Conservation (phyloP, 2,888 invertebrate genomes). For the Eristalis tenax region DNA sequence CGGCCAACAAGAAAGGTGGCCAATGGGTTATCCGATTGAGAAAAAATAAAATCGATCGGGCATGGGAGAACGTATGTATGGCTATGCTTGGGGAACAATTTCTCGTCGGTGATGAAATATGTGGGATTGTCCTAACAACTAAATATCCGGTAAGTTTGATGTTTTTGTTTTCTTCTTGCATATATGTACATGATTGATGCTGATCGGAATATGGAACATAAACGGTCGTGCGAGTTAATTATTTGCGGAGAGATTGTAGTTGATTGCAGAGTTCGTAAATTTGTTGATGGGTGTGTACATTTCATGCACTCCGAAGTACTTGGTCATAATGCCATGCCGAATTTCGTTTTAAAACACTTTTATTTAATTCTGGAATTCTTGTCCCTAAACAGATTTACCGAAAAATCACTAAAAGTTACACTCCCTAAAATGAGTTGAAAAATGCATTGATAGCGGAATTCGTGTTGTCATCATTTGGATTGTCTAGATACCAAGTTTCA, state of each 20-base stretch:
- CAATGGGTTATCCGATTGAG: slow-evolving; percentile 98
- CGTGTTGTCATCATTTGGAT: too few species aligned
- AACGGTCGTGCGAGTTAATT: not conserved
- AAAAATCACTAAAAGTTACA: too few species aligned
- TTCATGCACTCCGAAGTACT: too few species aligned
- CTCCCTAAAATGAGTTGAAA: too few species aligned
- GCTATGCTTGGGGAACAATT: slow-evolving; percentile 99
- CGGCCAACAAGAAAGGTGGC: slow-evolving; percentile 97
- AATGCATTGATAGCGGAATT: too few species aligned
- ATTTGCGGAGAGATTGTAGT: not conserved
- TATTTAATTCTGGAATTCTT: too few species aligned
- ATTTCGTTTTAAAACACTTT: too few species aligned
- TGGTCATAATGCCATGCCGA: too few species aligned
- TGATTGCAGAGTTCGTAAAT: not conserved
- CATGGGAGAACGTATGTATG: slow-evolving; percentile 99
- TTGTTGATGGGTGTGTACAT: too few species aligned
- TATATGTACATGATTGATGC: not conserved
- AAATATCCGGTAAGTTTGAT: slow-evolving; percentile 85
- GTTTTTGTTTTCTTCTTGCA: not conserved
- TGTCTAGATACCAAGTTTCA: too few species aligned
- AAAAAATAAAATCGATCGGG: slow-evolving; percentile 96
- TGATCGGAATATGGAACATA: slow-evolving; percentile 17
- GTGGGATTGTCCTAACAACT: slow-evolving; percentile 97
- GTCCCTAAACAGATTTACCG: too few species aligned
- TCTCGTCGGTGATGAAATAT: slow-evolving; percentile 98